These are phyloP conservation scores for Phorcus lineatus DNA, from an alignment of 2,888 invertebrate genomes.

Conservation along the genomic window DNA sequence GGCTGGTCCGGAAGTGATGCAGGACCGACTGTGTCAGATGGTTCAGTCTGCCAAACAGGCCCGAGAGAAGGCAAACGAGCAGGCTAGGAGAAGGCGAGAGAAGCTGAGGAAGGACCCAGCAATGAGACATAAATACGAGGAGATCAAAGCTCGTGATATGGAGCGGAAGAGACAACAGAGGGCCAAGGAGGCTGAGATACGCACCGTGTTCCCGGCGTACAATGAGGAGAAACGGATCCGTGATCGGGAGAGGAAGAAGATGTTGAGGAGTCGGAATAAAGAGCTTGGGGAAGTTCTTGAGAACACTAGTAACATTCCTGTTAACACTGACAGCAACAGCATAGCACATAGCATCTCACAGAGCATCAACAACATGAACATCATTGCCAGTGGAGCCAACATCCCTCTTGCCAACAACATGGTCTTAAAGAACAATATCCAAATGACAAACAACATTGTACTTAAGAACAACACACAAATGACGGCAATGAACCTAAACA, in stretches of 20 bases:
- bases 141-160: conserved; percentile 6
- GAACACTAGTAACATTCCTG: neutral
- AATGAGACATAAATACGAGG: neutral
- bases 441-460: no score
- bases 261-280: neutral
- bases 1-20: neutral
- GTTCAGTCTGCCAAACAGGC: neutral
- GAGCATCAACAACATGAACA: no score
- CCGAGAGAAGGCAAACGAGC: neutral
- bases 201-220: neutral
- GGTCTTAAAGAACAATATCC: no score
- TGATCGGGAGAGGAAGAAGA: neutral
- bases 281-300: neutral
- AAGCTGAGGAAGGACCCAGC: conserved; percentile 7
- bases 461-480: no score
- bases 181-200: conserved; percentile 6
- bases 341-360: no score
- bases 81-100: neutral
- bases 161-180: neutral
- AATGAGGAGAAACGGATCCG: neutral
- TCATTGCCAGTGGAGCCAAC: no score
- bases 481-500: no score
- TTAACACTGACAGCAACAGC: no score
- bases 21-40: neutral
- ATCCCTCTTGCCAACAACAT: no score